Evolutionary conservation across 1,140 invertebrate species (phyloP).

Genomic region (Eueides isabella): DNA sequence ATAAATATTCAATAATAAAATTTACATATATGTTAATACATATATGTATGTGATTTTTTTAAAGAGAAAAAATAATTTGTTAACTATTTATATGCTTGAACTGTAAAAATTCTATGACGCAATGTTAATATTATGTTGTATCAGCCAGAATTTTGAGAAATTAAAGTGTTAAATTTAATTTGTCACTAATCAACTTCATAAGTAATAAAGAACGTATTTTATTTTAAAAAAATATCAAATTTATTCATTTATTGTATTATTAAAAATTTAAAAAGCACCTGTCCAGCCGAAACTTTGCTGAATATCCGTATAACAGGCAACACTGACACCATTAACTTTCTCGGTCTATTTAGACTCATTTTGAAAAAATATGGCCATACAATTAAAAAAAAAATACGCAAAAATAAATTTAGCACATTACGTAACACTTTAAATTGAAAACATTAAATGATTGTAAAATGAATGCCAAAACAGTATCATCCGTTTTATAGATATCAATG

Average conservation of each 20-base stretch:
- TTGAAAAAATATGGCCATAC: neutral
- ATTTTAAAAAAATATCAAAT: neutral
- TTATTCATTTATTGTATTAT: neutral
- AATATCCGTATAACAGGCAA: slow-evolving; percentile 68
- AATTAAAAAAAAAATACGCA: neutral
- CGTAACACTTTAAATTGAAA: slow-evolving; percentile 8
- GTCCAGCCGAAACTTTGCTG: slow-evolving; percentile 64
- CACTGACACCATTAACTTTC: slow-evolving; percentile 55
- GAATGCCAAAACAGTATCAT: neutral
- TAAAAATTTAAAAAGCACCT: slow-evolving; percentile 49
- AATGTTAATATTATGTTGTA: too few species aligned
- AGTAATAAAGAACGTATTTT: neutral
- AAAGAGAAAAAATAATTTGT: too few species aligned
- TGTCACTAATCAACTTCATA: too few species aligned
- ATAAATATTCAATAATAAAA: neutral
- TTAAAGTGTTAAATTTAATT: too few species aligned
- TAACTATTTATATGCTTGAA: too few species aligned
- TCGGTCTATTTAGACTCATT: slow-evolving; percentile 40
- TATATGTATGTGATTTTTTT: too few species aligned
- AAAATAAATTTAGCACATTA: neutral
- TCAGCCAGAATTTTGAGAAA: too few species aligned
- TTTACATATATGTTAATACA: neutral
- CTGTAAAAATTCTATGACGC: too few species aligned
- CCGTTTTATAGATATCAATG: neutral
- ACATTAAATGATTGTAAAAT: neutral